Evolutionary conservation across 2,113 vertebrate genomes (phyloP).

Genomic region (Colistium nudipinnis): DNA sequence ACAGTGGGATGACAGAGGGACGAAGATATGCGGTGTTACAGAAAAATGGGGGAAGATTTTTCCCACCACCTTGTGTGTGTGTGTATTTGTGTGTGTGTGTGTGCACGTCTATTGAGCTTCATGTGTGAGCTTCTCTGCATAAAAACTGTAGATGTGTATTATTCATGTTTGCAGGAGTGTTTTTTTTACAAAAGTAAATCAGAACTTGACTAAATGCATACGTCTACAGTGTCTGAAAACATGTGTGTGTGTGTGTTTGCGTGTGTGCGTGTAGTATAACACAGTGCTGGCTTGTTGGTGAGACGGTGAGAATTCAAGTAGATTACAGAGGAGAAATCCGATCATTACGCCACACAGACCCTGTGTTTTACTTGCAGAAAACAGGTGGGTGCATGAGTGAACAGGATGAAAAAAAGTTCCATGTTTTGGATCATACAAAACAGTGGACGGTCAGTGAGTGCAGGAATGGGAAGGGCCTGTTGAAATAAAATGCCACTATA

Average conservation of each 20-base stretch:
- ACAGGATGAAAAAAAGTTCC: conserved; percentile 75
- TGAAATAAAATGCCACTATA: conserved; percentile 43
- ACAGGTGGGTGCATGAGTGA: conserved; percentile 76
- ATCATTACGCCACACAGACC: conserved; percentile 78
- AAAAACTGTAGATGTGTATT: not conserved
- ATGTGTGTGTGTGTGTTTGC: conserved; percentile 21
- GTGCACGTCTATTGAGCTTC: not conserved
- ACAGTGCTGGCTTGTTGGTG: conserved; percentile 55
- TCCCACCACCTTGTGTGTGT: conserved; percentile 50
- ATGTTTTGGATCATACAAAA: conserved; percentile 60
- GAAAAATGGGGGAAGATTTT: conserved; percentile 62
- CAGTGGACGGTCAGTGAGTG: conserved; percentile 73
- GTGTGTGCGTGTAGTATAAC: conserved; percentile 35
- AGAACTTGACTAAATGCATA: conserved; percentile 1
- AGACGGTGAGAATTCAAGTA: conserved; percentile 74
- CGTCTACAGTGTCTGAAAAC: not conserved
- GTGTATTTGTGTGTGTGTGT: conserved; percentile 4
- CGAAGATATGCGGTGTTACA: conserved; percentile 70
- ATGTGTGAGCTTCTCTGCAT: conserved; percentile 1
- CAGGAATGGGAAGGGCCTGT: conserved; percentile 63
- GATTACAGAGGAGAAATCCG: conserved; percentile 83
- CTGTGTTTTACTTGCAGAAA: conserved; percentile 79
- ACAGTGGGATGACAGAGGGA: conserved; percentile 77
- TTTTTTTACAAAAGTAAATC: not conserved
- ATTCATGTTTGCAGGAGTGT: not conserved